Base-by-base conservation (phyloP, 2,888 invertebrate genomes). In the Poecilobothrus nobilitatus region DNA sequence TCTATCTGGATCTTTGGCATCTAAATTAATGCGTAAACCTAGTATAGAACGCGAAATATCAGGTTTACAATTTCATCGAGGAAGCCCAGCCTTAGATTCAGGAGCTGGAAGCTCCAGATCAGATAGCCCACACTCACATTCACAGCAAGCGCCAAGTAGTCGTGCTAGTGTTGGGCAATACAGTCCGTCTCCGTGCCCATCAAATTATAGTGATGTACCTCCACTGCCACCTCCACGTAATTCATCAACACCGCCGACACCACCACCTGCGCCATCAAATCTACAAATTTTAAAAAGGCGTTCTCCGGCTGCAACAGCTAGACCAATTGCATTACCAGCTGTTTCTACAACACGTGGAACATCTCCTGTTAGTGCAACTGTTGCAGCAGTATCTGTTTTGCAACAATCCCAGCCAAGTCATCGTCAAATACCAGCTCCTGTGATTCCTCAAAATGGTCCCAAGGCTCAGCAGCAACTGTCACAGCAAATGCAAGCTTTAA, bases 21-120 rank as follows among this genome's bases (percentile, higher is more conserved):
- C 88, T 70, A 93, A 94, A 81, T 84, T 94, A 66, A 92, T 90
- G 73, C 87, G 94, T 67, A 94, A 94, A 79, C 92, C 94, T 62
- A 94, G 94, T 81, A 86, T 95, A 73, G 95, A 95, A 82, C 86
- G 93, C 66, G 94, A 94, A 79, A 83, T 91, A 70, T 88, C 86
- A 73, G 82, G 89, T 67, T 72, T 77, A 27, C 77, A 79, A 71
- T 81, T 79, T 74, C 88, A 90, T 74, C 87, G 93, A 71, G 91
- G 92, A 67, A 94, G 94, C 79, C 94, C 95, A 10, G 93, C 93
- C 22, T 83, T 94, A 71, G 94, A 94, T 78, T 92, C 92, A 68
- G 94, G 93, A 21, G 93, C 93, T 18, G 93, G 93, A 66, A 92
- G 92, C 78, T 93, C 93, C 65, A 86, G 94, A 68, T 95, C 95